Evolutionary conservation across 1,140 invertebrate genomes (phyloP), one percentile per base, ranked within the genome.

Genomic region (Drosophila navojoa): DNA sequence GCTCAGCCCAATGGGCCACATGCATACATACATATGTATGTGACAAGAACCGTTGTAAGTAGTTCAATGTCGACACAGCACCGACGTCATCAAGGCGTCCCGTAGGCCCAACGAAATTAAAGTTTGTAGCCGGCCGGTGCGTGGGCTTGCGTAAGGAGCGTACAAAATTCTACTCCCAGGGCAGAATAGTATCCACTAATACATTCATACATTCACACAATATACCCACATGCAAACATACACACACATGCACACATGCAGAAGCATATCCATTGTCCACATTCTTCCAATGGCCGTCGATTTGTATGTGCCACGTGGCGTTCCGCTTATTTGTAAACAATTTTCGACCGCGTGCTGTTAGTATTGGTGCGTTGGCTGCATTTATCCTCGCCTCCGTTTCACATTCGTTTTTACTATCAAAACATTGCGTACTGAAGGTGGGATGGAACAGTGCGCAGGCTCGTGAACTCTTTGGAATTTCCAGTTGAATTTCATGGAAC

Each of bases 241-340:
- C n/a, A n/a, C 19, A 22, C 19, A 22, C 29, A n/a, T 52, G 6
- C 27, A 27, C 15, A 5, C 27, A 13, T 52, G 32, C 40, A 38
- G 27, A 7, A 35, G 5, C 29, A 29, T 38, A 10, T 9, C 4
- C 22, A 44, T 58, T 27, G n/a, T 13, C 5, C 42, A 32, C 42
- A 42, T 16, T 5, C 13, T 71, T 54, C 68, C 68, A 71, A 68
- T 45, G 55, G 11, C 45, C 54, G 69, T 47, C 42, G 25, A 11
- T 15, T 19, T 59, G 52, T 22, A 22, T 3, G 59, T 55, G 71
- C 60, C 82, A 79, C 82, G 76, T 86, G 82, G 61, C 52, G 16
- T 49, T 49, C 32, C 54, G 60, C 68, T 62, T 79, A 76, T 86
- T 85, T 85, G 81, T 85, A 85, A 85, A 85, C 81, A 85, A 85